Base-by-base conservation (phyloP, 1,140 invertebrate species). In the Bombus affinis region DNA sequence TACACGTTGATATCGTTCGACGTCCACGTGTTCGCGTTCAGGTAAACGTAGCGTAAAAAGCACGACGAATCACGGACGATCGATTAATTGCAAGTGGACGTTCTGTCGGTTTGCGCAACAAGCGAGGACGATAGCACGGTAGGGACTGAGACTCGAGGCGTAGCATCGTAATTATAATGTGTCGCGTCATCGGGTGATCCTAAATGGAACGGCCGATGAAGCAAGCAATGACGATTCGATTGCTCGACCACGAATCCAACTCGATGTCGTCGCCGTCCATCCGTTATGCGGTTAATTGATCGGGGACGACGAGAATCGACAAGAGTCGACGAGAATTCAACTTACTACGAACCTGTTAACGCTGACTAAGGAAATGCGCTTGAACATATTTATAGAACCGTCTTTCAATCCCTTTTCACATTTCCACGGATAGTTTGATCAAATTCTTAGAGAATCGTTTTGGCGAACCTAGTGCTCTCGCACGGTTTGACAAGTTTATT, bases 161-260 rank as follows among this genome's bases (percentile, higher is more conserved):
- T 82, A 81, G 82, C 83, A 83, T 88, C 88, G 88, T 86, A 89
- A 87, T 90, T 90, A 87, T 90, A 90, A 90, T 90, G 86, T 86
- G 72, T 82, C 88, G 81, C 89, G 88, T 90, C 89, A 90, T 90
- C 88, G 83, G 79, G 32, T 47, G 77, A 88, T 86, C 79, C 83
- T 88, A 90, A 90, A 90, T 89, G 86, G 89, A 88, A 90, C 89
- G 88, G 18, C 57, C 70, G 78, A 57, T 87, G 88, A 86, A 76
- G 80, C 89, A 86, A 87, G 85, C 81, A 73, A 79, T 78, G 86
- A 87, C 85, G 78, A 66, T 65, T 57, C 75, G 79, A 86, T 86
- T 62, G 74, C 68, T 72, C 32, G 66, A 22, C 42, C 62, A 73
- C 72, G 77, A 77, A 81, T 81, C 66, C 59, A 59, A 75, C 65